phyloP scores from a whole-genome alignment of 2,113 vertebrate genomes.

The Carettochelys insculpta region DNA sequence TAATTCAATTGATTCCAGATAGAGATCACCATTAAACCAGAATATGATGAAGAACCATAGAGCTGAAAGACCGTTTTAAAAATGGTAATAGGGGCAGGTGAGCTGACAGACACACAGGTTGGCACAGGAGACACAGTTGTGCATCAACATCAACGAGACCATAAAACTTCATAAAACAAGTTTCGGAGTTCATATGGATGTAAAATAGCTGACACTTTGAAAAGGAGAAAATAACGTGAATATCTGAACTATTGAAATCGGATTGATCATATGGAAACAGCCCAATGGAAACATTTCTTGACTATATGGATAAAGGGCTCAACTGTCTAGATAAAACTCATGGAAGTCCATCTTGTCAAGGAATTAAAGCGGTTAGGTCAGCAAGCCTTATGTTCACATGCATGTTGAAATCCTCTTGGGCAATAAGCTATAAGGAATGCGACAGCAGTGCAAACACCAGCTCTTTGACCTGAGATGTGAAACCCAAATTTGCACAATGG shows the following conservation, averaged over 20 bases:
- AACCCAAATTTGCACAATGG: rapidly evolving
- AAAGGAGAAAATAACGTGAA: not conserved
- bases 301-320: not conserved
- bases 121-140: not conserved
- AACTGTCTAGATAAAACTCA: not conserved
- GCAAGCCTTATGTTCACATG: not conserved
- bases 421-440: not conserved
- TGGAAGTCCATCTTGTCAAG: not conserved
- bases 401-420: not conserved
- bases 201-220: not conserved
- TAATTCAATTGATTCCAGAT: not conserved
- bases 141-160: not conserved
- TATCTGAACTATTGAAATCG: not conserved
- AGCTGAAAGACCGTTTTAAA: not conserved
- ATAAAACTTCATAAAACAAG: not conserved
- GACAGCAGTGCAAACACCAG: too few relatives aligned
- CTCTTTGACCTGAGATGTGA: rapidly evolving
- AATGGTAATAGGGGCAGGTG: not conserved
- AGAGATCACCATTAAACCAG: not conserved
- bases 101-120: not conserved
- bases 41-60: not conserved
- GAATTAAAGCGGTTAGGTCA: not conserved
- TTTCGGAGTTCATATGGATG: not conserved
- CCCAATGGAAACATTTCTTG: not conserved
- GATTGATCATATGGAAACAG: not conserved